phyloP scores from a whole-genome alignment of 2,888 invertebrate genomes.

The Amphipoea lucens region DNA sequence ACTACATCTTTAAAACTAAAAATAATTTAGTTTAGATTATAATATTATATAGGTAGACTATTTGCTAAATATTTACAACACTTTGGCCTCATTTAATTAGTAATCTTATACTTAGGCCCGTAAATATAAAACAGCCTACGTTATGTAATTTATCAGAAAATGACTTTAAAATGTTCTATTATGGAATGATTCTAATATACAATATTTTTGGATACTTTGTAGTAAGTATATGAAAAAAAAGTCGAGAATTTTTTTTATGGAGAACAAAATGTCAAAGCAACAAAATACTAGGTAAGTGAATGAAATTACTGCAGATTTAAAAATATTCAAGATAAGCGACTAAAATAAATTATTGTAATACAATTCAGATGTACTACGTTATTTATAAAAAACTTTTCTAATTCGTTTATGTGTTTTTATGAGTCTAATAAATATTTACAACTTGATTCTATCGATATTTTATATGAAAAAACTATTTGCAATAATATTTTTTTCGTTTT shows the following conservation, averaged over 20 bases:
- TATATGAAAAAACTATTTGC: slow-evolving; percentile 34
- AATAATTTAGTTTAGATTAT: slow-evolving; percentile 52
- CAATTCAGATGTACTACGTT: background rate
- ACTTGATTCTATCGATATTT: slow-evolving; percentile 28
- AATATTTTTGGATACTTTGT: slow-evolving; percentile 22
- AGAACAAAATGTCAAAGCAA: background rate
- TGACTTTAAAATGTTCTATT: slow-evolving; percentile 54
- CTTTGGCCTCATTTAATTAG: slow-evolving; percentile 68
- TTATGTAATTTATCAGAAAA: slow-evolving; percentile 49
- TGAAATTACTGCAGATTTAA: background rate
- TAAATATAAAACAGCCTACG: slow-evolving; percentile 54
- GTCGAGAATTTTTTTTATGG: background rate
- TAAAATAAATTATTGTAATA: background rate
- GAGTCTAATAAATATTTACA: slow-evolving; percentile 57
- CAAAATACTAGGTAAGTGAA: background rate
- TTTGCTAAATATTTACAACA: slow-evolving; percentile 66
- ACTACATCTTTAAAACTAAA: slow-evolving; percentile 40
- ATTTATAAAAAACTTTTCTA: background rate
- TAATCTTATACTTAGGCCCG: slow-evolving; percentile 68
- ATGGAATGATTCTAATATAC: slow-evolving; percentile 67
- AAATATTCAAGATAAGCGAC: background rate
- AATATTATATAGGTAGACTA: slow-evolving; percentile 16
- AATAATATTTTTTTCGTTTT: slow-evolving; percentile 29
- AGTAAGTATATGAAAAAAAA: background rate
- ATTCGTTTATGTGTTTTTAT: slow-evolving; percentile 29